A percentile compares a stretch with the other conserved stretches of the same genome.
These are phyloP conservation scores for Mylabris sibirica DNA, from an alignment of 2,888 invertebrate genomes.

Conservation along the genomic window DNA sequence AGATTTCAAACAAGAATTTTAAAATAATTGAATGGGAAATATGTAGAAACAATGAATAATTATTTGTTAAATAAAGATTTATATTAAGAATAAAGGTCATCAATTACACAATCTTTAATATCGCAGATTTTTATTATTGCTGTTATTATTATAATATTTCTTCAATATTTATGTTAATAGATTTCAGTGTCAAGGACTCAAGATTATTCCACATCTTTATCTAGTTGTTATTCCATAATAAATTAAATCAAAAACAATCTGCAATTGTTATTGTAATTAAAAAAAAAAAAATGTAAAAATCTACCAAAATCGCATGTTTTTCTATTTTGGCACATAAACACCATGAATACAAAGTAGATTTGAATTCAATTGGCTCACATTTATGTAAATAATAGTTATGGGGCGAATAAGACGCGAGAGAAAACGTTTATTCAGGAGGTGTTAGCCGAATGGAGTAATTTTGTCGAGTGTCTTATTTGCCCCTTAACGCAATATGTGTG, in stretches of 20 bases:
- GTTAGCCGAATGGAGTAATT: too few species aligned
- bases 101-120: neutral
- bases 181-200: slow-evolving; percentile 6
- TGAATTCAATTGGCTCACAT: slow-evolving; percentile 7
- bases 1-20: slow-evolving; percentile 4
- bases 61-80: slow-evolving; percentile 1
- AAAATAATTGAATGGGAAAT: slow-evolving; percentile 6
- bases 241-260: neutral
- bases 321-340: neutral
- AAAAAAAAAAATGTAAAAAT: too few species aligned
- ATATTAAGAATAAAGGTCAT: neutral
- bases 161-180: slow-evolving; percentile 7
- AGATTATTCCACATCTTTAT: neutral
- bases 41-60: slow-evolving; percentile 13
- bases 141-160: neutral
- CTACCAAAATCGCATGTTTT: too few species aligned
- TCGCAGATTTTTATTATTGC: neutral
- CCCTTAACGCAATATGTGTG: too few species aligned
- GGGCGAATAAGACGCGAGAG: neutral
- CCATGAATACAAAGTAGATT: neutral
- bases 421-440: too few species aligned
- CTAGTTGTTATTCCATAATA: neutral
- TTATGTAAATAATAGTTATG: neutral
- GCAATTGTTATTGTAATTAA: neutral
- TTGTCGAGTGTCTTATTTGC: too few species aligned